These are phyloP conservation scores for Lonchura striata DNA, from an alignment of 2,113 vertebrate species.

Conservation along the genomic window DNA sequence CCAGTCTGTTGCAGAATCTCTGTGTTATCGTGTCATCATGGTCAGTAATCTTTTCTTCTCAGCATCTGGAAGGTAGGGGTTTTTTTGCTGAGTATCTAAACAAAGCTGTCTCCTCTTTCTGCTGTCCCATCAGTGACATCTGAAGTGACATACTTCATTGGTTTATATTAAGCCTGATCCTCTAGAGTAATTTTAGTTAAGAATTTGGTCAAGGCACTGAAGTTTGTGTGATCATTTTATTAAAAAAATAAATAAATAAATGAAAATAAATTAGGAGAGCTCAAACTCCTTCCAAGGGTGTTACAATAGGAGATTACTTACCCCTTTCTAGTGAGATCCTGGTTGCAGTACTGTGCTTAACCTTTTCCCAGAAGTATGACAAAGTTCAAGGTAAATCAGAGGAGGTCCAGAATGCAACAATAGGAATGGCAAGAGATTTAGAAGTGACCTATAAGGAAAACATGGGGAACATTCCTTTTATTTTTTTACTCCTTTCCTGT, in stretches of 20 bases:
- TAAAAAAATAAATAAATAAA: not conserved
- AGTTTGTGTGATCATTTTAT: not conserved
- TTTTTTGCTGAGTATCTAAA: not conserved
- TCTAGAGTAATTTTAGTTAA: not conserved
- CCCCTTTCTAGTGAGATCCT: not conserved
- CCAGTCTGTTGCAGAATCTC: not conserved
- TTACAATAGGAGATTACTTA: not conserved
- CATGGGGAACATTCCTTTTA: not conserved
- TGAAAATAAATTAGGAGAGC: not conserved
- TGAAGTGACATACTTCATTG: not conserved
- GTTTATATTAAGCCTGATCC: not conserved
- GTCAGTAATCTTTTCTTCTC: conserved; percentile 16
- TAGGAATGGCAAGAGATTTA: not conserved
- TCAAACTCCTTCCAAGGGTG: not conserved
- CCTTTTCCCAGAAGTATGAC: not conserved
- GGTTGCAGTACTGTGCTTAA: not conserved
- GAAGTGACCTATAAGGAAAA: not conserved
- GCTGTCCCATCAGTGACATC: not conserved
- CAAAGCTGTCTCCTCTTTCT: not conserved
- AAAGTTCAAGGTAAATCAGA: not conserved
- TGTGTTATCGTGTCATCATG: not conserved
- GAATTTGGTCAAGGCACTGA: not conserved
- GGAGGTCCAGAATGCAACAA: not conserved
- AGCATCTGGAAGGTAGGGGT: not conserved
- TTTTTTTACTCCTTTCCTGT: not conserved